phyloP scores from a whole-genome alignment of 2,888 invertebrate genomes.

The Ophion costatus region DNA sequence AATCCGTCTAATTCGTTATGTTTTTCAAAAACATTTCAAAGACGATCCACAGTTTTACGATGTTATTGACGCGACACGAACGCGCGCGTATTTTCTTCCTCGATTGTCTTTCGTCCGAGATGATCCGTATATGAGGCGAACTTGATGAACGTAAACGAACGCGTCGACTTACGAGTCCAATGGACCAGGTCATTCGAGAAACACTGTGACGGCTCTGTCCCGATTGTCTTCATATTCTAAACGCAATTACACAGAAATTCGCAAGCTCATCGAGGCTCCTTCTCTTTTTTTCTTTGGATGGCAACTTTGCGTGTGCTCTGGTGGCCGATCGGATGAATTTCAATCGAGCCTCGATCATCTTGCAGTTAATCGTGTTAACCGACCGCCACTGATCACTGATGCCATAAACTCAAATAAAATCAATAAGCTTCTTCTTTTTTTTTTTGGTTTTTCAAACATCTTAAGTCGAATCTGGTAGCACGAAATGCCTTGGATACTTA shows the following conservation, averaged over 20 bases:
- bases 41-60: not conserved
- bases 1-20: too few relatives aligned
- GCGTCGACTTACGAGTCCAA: not conserved
- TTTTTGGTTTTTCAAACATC: constrained; percentile 12
- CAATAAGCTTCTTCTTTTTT: not conserved
- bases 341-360: constrained; percentile 28
- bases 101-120: not conserved
- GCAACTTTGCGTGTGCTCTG: not conserved
- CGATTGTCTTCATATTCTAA: constrained; percentile 60
- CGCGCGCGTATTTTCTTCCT: too few relatives aligned
- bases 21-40: not conserved
- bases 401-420: constrained; percentile 23
- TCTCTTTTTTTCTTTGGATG: not conserved
- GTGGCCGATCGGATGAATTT: not conserved
- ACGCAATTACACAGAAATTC: constrained; percentile 61
- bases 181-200: constrained; percentile 16
- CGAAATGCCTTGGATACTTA: constrained; percentile 85
- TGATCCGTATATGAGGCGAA: not conserved
- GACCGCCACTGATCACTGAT: constrained; percentile 62
- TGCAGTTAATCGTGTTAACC: constrained; percentile 54
- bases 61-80: not conserved
- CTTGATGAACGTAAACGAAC: not conserved
- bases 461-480: constrained; percentile 21
- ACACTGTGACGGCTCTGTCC: constrained; percentile 36
- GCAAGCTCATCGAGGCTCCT: constrained; percentile 38